Evolutionary conservation across 1,140 invertebrate genomes (phyloP).

Genomic region (Drosophila funebris): DNA sequence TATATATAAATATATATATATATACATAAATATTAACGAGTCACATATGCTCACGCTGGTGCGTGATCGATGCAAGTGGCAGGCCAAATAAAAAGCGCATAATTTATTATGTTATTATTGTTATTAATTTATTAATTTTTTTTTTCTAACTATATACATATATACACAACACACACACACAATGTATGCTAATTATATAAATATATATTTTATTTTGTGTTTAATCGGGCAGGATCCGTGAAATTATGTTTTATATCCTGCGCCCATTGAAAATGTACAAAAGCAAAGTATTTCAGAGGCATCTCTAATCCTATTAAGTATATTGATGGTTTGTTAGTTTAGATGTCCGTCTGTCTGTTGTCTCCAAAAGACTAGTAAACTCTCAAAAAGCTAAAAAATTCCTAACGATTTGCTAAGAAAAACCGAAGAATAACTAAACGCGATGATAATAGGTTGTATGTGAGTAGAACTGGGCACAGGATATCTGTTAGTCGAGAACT

Average conservation of each 20-base stretch:
- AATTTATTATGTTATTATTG: constrained; percentile 77
- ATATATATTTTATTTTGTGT: constrained; percentile 59
- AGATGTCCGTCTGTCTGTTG: neutral
- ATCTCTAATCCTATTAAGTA: no score
- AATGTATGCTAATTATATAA: constrained; percentile 29
- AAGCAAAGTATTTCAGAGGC: neutral
- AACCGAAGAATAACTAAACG: neutral
- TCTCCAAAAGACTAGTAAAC: no score
- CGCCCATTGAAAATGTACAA: constrained; percentile 5
- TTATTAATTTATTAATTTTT: constrained; percentile 75
- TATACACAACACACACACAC: constrained; percentile 18
- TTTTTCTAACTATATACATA: constrained; percentile 24
- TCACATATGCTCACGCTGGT: constrained; percentile 58
- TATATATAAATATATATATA: neutral
- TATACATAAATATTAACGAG: constrained; percentile 18
- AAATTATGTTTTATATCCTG: constrained; percentile 41
- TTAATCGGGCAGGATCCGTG: constrained; percentile 75
- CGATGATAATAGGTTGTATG: no score
- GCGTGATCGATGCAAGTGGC: constrained; percentile 66
- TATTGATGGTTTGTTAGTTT: neutral
- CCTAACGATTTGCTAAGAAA: neutral
- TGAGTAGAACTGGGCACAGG: neutral
- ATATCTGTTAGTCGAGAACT: neutral
- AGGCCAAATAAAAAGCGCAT: constrained; percentile 74
- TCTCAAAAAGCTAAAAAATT: neutral